Percentiles rank a stretch among this genome's conserved stretches.
Evolutionary conservation across 64 coral and sea anemone species (phyloP).

Genomic region (Montipora foliosa): DNA sequence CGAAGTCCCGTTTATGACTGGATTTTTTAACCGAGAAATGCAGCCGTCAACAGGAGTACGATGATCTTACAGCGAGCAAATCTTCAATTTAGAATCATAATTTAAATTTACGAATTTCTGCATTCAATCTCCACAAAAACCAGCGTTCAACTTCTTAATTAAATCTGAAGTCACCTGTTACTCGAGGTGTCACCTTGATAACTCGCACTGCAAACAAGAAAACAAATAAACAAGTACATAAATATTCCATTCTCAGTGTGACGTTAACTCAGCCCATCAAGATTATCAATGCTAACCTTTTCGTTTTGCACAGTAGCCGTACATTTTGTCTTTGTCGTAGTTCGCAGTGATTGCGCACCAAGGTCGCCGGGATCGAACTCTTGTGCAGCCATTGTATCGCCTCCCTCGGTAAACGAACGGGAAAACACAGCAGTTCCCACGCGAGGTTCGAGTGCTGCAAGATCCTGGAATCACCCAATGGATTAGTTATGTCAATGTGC

Average conservation of each 20-base stretch:
- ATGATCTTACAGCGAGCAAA: too few species aligned
- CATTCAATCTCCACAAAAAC: too few species aligned
- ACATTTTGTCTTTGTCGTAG: conserved; percentile 68
- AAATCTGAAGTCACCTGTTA: conserved; percentile 13
- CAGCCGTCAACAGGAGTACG: too few species aligned
- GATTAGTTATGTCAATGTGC: background rate
- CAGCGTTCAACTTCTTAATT: too few species aligned
- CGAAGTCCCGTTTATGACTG: too few species aligned
- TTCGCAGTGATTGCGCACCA: conserved; percentile 68
- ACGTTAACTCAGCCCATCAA: too few species aligned
- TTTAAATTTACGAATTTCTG: too few species aligned
- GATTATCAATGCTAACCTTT: background rate
- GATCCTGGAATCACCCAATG: conserved; percentile 20
- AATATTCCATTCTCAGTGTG: too few species aligned
- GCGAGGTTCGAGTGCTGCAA: conserved; percentile 27
- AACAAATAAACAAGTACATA: background rate
- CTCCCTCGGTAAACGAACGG: conserved; percentile 62
- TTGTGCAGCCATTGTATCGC: conserved; percentile 38
- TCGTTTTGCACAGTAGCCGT: conserved; percentile 46
- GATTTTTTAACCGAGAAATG: too few species aligned
- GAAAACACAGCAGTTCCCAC: conserved; percentile 56
- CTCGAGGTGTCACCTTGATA: background rate
- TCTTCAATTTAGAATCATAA: too few species aligned
- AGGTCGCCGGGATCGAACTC: background rate
- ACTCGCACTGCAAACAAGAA: conserved; percentile 12